Conservation (phyloP, 1,140 invertebrate species). For the Probaryconus sp. region DNA sequence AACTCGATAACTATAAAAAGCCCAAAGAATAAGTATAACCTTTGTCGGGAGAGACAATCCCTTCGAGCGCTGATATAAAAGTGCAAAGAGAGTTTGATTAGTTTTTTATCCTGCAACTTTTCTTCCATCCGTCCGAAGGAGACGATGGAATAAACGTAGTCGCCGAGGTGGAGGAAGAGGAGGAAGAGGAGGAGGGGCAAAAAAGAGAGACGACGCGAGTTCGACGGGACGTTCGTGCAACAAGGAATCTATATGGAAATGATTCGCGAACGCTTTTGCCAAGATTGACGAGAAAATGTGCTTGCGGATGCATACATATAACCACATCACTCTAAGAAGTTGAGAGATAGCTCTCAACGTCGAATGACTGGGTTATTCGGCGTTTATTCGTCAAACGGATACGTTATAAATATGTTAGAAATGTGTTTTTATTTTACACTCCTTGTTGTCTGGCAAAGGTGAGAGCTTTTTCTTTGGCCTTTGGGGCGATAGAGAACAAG, state of each 20-base stretch:
- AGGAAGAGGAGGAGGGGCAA: background rate
- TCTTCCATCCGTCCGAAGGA: conserved; percentile 14
- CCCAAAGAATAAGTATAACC: conserved; percentile 41
- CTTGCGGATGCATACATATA: conserved; percentile 53
- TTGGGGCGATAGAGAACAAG: too few species aligned
- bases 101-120: conserved; percentile 49
- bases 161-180: background rate
- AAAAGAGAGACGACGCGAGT: conserved; percentile 25
- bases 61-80: conserved; percentile 35
- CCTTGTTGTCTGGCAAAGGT: too few species aligned
- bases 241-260: conserved; percentile 64
- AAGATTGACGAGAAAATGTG: conserved; percentile 54
- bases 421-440: conserved; percentile 18
- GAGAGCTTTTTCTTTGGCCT: background rate
- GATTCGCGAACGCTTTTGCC: conserved; percentile 56
- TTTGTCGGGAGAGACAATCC: conserved; percentile 50
- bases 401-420: conserved; percentile 43
- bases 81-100: conserved; percentile 59
- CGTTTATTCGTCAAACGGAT: conserved; percentile 43
- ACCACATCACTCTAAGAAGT: conserved; percentile 46
- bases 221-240: conserved; percentile 44
- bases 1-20: conserved; percentile 52
- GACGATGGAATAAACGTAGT: conserved; percentile 34
- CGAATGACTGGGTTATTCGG: conserved; percentile 47
- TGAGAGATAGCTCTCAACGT: conserved; percentile 40